Base-by-base conservation (phyloP, 2,888 invertebrate species). In the Elegia similella region DNA sequence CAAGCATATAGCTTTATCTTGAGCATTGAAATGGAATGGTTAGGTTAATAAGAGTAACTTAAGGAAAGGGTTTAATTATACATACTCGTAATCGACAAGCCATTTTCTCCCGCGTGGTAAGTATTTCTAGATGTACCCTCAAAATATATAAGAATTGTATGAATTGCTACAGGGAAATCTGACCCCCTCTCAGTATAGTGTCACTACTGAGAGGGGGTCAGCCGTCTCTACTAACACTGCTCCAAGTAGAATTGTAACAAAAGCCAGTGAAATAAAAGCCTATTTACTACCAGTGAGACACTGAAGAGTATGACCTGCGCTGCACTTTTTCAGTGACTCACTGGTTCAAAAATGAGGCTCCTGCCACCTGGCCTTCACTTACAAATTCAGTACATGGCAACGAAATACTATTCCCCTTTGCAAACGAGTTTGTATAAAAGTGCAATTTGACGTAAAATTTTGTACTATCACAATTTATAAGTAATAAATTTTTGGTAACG, bases 1-100 rank as follows among this genome's bases (percentile, higher is more conserved):
- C 56, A 42, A 56, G 48, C 23, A 42, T 47, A 42, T 55, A 56
- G 56, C 56, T 42, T 56, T 12, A 17, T 23, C 55, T 42, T 44
- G 44, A 55, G 44, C 44, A 43, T 55, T 46, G 54, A 55, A 50
- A 50, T 17, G 17, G 10, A 50, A 13, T 48, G 6, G 23, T 3
- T 46, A 8, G 12, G 12, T 17, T 7, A 1, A 44, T 23, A 38
- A 23, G 46, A 23, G 1, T 12, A 6, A 17, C 23, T 46, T 23
- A n/a, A 10, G n/a, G n/a, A 46, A 23, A 46, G n/a, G 6, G n/a
- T n/a, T 12, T 1, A 23, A 46, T 12, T 16, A 17, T 7, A 38
- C 15, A 50, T 8, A 34, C 50, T 38, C 38, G 34, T n/a, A n/a
- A n/a, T n/a, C n/a, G 12, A 50, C 34, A 34, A 12, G 5, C 50